These are phyloP conservation scores for Agrilus biguttatus DNA, from an alignment of 2,888 invertebrate genomes.

Conservation along the genomic window DNA sequence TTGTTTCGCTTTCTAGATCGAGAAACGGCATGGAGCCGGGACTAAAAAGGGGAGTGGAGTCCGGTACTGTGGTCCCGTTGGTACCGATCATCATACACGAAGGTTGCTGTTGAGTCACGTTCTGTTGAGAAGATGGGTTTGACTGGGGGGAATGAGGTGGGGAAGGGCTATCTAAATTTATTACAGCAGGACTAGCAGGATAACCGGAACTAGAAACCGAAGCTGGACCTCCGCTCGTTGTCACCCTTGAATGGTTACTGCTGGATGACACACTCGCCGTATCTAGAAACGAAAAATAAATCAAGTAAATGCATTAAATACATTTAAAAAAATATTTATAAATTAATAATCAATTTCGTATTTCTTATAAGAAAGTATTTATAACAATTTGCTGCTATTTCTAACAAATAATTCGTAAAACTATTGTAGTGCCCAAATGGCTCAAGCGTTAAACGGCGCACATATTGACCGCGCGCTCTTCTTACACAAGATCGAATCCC, in stretches of 20 bases:
- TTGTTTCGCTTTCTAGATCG: conserved; percentile 25
- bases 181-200: conserved; percentile 42
- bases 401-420: too few species aligned
- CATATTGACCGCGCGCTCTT: too few species aligned
- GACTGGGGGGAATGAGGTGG: conserved; percentile 34
- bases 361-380: not conserved
- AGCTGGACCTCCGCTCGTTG: conserved; percentile 28
- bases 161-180: conserved; percentile 49
- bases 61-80: conserved; percentile 10
- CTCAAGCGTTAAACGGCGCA: too few species aligned
- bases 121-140: conserved; percentile 5
- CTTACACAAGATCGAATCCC: too few species aligned
- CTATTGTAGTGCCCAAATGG: too few species aligned
- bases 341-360: not conserved
- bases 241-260: conserved; percentile 29
- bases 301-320: not conserved
- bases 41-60: conserved; percentile 11
- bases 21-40: conserved; percentile 21
- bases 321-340: not conserved
- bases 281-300: conserved; percentile 15
- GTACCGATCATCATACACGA: conserved; percentile 19
- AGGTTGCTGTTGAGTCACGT: conserved; percentile 8
- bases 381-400: not conserved
- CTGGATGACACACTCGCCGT: conserved; percentile 29
- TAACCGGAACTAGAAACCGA: conserved; percentile 47